Evolutionary conservation across 2,888 invertebrate species (phyloP).

Genomic region (Athalia rosae): DNA sequence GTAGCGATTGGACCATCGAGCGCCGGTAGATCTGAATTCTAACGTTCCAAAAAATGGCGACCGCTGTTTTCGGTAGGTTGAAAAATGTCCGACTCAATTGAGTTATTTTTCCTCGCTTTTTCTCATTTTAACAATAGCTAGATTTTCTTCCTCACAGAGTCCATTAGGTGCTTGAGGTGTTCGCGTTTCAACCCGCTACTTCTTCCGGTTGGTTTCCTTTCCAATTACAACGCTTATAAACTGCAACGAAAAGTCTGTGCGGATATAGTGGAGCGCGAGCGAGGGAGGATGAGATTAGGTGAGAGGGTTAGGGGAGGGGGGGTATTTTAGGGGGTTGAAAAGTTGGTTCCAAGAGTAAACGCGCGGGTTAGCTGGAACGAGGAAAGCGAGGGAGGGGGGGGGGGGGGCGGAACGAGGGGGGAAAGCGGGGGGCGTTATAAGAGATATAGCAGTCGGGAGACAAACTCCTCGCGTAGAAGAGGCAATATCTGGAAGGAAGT

Average conservation of each 20-base stretch:
- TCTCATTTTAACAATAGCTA: no score
- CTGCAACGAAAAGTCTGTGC: not conserved
- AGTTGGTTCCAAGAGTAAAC: not conserved
- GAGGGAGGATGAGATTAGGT: not conserved
- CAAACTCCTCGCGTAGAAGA: conserved; percentile 37
- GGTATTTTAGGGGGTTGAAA: not conserved
- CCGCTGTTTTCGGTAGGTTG: no score
- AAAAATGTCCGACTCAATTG: no score
- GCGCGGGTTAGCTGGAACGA: not conserved
- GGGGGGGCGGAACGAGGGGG: conserved; percentile 1
- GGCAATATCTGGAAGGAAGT: conserved; percentile 43
- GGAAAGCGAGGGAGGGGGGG: not conserved
- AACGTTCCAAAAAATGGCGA: no score
- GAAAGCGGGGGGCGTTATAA: conserved; percentile 13
- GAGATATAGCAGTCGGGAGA: conserved; percentile 24
- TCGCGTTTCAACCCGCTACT: not conserved
- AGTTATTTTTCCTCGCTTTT: no score
- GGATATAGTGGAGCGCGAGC: conserved; percentile 6
- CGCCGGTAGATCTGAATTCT: no score
- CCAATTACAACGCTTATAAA: conserved; percentile 20
- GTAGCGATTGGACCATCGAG: no score
- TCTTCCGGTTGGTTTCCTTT: not conserved
- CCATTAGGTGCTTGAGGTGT: not conserved
- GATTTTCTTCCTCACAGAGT: not conserved
- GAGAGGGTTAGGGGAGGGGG: no score